Evolutionary conservation across 2,888 invertebrate genomes (phyloP), one percentile per base, ranked within the genome.

Genomic region (Trachelus stipa): DNA sequence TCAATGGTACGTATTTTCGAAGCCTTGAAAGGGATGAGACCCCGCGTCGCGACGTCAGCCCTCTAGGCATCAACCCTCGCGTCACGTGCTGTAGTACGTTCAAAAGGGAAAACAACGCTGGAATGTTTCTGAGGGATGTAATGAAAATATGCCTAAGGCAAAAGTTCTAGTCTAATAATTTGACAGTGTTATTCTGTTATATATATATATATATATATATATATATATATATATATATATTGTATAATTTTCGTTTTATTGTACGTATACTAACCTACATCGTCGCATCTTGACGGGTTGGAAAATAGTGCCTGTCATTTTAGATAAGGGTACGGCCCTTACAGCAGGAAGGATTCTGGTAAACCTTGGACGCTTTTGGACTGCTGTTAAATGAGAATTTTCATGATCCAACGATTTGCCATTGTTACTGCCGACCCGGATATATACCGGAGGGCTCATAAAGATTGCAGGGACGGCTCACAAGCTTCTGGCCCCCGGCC

Each of bases 361-460:
- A 56, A 9, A 23, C 23, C 23, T 56, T 23, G 23, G 56, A 56
- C 56, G 23, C 23, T 56, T 56, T 23, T 56, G 23, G 56, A 56
- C 56, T 56, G 56, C 56, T 23, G 23, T 56, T 56, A 56, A 56
- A 56, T 56, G 56, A 56, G 56, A 56, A 56, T 56, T 56, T 56
- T 56, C 56, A 56, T 56, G 56, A 56, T 56, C 56, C 56, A 56
- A 56, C 56, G 56, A 23, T 56, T 56, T 56, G 56, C 56, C 56
- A 56, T 56, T 56, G 56, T 56, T 56, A 56, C 56, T 56, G 23
- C 56, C 56, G 56, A 23, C 9, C 77, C 74, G 74, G 79, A 77
- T 79, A 79, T 75, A 69, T 80, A 74, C n/a, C 74, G 40, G 73
- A 77, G 74, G 69, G 35, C 76, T 73, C 80, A 69, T 80, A 79